Evolutionary conservation across 1,140 invertebrate species (phyloP), one percentile per base, ranked within the genome.

Genomic region (Heliconius hermathena): DNA sequence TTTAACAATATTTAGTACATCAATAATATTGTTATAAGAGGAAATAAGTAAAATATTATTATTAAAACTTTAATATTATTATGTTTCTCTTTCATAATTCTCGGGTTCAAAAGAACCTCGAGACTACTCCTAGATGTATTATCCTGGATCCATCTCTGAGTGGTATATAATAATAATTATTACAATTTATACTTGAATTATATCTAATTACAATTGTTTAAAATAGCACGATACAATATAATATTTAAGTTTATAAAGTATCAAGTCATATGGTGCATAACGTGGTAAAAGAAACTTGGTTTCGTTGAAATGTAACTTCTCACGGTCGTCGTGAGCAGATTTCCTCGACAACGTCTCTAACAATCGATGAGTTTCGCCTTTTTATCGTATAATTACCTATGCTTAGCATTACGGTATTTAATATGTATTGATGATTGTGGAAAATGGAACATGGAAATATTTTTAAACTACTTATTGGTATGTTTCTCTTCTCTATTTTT

Each of bases 341-440:
- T 86, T 82, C 80, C 77, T 83, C 78, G 49, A 79, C 76, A 79
- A 77, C 70, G 46, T 73, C 79, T 79, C 66, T 70, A 73, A 84
- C 78, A 80, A 82, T 82, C 80, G 77, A 83, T 80, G 83, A 84
- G 80, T 86, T 86, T 86, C 84, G 82, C 84, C 84, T 79, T 79
- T 79, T 79, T 79, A 74, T 75, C 78, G 60, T 74, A 33, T 49
- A 74, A 66, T 66, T 26, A 66, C 60, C 3, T 29, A 66, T 66
- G 11, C 60, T 66, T 41, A 75, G 66, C n/a, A 41, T 41, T 41
- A 11, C 9, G 33, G n/a, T 75, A 66, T 36, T 33, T 8, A n/a
- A 36, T 72, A 38, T 72, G 22, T 72, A 72, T 66, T 6, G 60
- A 66, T 66, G 60, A 22, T 66, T 16, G n/a, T 66, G 60, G 13